phyloP scores from a whole-genome alignment of 2,888 invertebrate genomes.

The Bellardia pandia region DNA sequence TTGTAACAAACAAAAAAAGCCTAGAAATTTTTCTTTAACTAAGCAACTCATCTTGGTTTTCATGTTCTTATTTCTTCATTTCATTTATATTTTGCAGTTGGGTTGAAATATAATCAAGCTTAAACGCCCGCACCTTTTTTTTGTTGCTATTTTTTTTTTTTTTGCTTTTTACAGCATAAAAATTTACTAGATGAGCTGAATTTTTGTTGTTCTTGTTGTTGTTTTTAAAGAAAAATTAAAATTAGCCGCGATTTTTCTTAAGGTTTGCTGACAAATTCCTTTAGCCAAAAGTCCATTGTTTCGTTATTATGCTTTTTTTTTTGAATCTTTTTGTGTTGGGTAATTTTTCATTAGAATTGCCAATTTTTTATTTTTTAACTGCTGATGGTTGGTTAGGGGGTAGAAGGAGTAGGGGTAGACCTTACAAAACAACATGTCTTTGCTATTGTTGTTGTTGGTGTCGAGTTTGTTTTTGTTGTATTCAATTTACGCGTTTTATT shows the following conservation, averaged over 20 bases:
- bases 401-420: conserved; percentile 5
- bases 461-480: conserved; percentile 53
- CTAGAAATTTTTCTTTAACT: conserved; percentile 59
- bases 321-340: conserved; percentile 38
- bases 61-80: conserved; percentile 10
- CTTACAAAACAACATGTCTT: conserved; percentile 2
- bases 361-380: conserved; percentile 64
- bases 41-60: conserved; percentile 67
- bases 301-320: conserved; percentile 78
- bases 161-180: conserved; percentile 44
- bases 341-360: conserved; percentile 71
- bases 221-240: conserved; percentile 81
- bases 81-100: conserved; percentile 30
- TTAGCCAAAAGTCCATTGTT: conserved; percentile 79
- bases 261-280: conserved; percentile 62
- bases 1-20: conserved; percentile 17
- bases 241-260: conserved; percentile 83
- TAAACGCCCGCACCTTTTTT: conserved; percentile 53
- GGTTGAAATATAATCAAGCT: conserved; percentile 66
- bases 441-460: conserved; percentile 26
- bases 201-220: conserved; percentile 43
- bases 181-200: conserved; percentile 66
- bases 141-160: background rate
- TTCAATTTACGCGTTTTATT: conserved; percentile 72
- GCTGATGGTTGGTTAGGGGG: background rate